A percentile compares a stretch with the other conserved stretches of the same genome.
Conservation (phyloP, 37 sponge, comb jelly and placozoan species). For the Chondrilla cf. caribensis region DNA sequence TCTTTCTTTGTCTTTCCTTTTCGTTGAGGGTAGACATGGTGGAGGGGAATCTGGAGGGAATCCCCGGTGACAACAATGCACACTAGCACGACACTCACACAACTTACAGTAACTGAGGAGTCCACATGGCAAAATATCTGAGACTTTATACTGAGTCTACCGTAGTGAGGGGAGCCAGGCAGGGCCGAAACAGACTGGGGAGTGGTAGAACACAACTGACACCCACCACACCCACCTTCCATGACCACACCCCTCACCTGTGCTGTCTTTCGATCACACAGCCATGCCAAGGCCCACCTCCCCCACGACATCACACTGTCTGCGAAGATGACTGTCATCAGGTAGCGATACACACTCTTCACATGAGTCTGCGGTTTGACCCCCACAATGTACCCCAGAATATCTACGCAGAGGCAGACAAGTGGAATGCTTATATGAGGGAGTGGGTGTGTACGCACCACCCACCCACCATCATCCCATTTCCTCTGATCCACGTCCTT, state of each 20-base stretch:
- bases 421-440: background rate
- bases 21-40: too few relatives aligned
- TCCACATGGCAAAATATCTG: conserved; percentile 26
- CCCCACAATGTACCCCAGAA: conserved; percentile 9
- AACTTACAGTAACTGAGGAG: background rate
- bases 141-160: conserved; percentile 13
- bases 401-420: background rate
- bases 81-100: too few relatives aligned
- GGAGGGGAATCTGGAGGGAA: too few relatives aligned
- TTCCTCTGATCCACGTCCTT: background rate
- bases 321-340: background rate
- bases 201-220: background rate
- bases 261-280: background rate
- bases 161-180: conserved; percentile 10
- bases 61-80: too few relatives aligned
- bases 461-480: conserved; percentile 11
- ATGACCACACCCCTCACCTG: conserved; percentile 8
- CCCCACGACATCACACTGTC: conserved; percentile 13
- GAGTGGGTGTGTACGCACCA: too few relatives aligned
- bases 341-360: background rate
- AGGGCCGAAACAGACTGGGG: conserved; percentile 10
- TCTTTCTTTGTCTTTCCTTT: too few relatives aligned
- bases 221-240: background rate
- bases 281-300: conserved; percentile 16
- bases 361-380: background rate